These are phyloP conservation scores for Micropterix aruncella DNA, from an alignment of 2,888 invertebrate genomes.

Conservation along the genomic window DNA sequence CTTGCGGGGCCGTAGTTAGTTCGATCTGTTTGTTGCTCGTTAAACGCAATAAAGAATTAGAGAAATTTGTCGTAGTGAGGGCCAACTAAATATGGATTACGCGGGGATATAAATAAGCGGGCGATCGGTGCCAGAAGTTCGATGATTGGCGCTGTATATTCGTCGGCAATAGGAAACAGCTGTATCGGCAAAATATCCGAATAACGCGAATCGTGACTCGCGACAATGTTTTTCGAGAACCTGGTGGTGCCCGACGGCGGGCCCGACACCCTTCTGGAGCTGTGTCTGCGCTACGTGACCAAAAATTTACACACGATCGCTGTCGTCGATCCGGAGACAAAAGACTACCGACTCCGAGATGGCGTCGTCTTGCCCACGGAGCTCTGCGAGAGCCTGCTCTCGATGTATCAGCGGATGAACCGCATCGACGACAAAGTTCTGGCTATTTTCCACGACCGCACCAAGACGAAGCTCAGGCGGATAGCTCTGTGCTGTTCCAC, in stretches of 20 bases:
- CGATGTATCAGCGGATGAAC: slow-evolving; percentile 37
- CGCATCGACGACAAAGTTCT: slow-evolving; percentile 54
- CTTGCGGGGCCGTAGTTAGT: no score
- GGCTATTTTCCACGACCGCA: slow-evolving; percentile 53
- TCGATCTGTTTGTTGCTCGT: no score
- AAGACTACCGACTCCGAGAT: slow-evolving; percentile 37
- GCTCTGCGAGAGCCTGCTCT: slow-evolving; percentile 55
- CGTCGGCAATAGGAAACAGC: no score
- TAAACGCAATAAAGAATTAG: neutral
- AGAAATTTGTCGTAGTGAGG: neutral
- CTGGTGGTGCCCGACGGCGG: slow-evolving; percentile 13
- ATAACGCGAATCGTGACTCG: neutral
- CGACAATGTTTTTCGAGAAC: neutral
- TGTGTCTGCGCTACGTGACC: slow-evolving; percentile 48
- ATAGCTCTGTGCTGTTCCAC: slow-evolving; percentile 57
- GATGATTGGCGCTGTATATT: no score
- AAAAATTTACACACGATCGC: slow-evolving; percentile 48
- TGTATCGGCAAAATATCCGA: neutral
- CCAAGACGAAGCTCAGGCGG: slow-evolving; percentile 49
- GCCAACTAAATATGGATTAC: neutral
- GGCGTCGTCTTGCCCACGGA: slow-evolving; percentile 54
- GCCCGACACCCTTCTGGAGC: slow-evolving; percentile 48
- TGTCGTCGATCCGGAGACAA: slow-evolving; percentile 25
- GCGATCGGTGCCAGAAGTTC: neutral
- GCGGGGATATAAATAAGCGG: neutral